Conservation (phyloP, 2,113 vertebrate genomes). For the Myotis davidii region DNA sequence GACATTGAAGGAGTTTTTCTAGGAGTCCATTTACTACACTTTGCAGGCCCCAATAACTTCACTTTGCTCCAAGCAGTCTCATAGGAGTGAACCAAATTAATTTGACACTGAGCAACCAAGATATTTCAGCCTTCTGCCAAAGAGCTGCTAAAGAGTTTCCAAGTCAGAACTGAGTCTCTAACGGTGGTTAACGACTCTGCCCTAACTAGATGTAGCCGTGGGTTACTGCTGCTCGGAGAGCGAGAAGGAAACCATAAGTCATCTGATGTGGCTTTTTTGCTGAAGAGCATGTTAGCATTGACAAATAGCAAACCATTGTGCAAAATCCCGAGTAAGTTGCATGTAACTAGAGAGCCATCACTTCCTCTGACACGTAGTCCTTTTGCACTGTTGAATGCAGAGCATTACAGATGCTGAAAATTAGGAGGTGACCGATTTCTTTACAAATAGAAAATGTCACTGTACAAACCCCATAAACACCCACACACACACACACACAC, state of each 20-base stretch:
- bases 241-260: constrained; percentile 81
- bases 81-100: constrained; percentile 59
- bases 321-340: constrained; percentile 53
- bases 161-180: constrained; percentile 56
- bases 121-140: constrained; percentile 50
- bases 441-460: neutral
- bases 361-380: neutral
- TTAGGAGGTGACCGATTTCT: neutral
- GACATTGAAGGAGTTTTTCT: constrained; percentile 56
- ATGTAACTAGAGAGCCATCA: constrained; percentile 34
- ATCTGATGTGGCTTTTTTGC: constrained; percentile 79
- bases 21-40: constrained; percentile 61
- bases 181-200: constrained; percentile 61
- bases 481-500: neutral
- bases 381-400: neutral
- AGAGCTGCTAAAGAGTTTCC: constrained; percentile 61
- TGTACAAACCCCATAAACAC: neutral
- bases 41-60: constrained; percentile 53
- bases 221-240: constrained; percentile 62
- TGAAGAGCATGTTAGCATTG: constrained; percentile 69
- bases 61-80: constrained; percentile 27
- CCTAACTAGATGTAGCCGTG: constrained; percentile 54
- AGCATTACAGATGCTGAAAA: neutral
- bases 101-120: constrained; percentile 58
- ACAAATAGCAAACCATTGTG: constrained; percentile 51